These are phyloP conservation scores for Drosophila anceps DNA, from an alignment of 2,888 invertebrate species.

Conservation along the genomic window DNA sequence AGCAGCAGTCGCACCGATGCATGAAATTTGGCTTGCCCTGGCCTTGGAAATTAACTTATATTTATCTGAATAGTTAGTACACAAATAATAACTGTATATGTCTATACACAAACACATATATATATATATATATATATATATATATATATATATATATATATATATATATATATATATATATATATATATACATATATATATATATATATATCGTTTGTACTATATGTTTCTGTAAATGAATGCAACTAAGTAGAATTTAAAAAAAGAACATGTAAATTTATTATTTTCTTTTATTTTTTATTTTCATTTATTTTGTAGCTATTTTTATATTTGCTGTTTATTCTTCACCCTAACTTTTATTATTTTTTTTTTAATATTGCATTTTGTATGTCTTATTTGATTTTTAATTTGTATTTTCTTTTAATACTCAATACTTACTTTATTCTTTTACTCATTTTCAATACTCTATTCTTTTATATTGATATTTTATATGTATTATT, in stretches of 20 bases:
- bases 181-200: too few species aligned
- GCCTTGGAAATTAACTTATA: constrained; percentile 36
- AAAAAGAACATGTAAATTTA: background rate
- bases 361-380: too few species aligned
- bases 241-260: constrained; percentile 27
- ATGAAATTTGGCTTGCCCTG: constrained; percentile 57
- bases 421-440: too few species aligned
- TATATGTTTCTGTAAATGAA: constrained; percentile 26
- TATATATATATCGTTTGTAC: constrained; percentile 17
- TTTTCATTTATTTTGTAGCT: background rate
- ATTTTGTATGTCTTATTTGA: too few species aligned
- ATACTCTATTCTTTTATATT: background rate
- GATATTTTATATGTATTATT: background rate
- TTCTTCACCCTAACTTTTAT: too few species aligned
- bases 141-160: too few species aligned
- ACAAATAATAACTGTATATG: constrained; percentile 18
- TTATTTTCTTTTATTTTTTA: background rate
- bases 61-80: constrained; percentile 18
- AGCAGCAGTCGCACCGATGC: constrained; percentile 58
- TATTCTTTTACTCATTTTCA: too few species aligned
- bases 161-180: too few species aligned
- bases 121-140: too few species aligned
- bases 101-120: too few species aligned
- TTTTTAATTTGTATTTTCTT: too few species aligned
- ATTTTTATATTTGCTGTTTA: background rate